A percentile compares a stretch with the other conserved stretches of the same genome.
phyloP scores from a whole-genome alignment of 2,113 vertebrate genomes.

The Heliornis fulica region DNA sequence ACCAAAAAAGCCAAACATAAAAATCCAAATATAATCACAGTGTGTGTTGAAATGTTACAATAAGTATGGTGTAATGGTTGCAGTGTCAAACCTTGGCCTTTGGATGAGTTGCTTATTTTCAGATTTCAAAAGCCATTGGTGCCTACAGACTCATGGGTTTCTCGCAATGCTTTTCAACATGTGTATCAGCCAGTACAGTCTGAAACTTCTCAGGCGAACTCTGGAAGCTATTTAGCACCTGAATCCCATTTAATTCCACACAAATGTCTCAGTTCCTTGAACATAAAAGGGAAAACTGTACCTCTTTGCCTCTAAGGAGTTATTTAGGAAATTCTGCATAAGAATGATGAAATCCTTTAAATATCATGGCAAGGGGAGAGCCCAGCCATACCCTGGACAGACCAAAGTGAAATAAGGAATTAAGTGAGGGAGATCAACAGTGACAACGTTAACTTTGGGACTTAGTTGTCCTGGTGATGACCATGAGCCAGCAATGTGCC shows the following conservation, averaged over 20 bases:
- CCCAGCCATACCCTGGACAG: neutral
- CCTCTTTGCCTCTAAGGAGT: neutral
- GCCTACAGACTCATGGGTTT: neutral
- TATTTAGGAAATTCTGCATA: neutral
- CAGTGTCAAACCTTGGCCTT: neutral
- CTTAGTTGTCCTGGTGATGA: too few relatives aligned
- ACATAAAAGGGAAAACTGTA: neutral
- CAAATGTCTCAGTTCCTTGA: neutral
- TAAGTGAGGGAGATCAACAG: neutral
- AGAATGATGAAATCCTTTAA: neutral
- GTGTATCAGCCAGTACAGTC: neutral
- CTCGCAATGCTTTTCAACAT: neutral
- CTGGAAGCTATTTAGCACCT: conserved; percentile 24
- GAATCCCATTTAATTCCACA: neutral
- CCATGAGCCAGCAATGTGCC: too few relatives aligned
- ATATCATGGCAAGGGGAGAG: neutral
- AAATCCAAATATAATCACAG: neutral
- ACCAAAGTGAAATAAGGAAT: neutral
- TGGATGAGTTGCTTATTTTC: neutral
- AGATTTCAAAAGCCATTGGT: neutral
- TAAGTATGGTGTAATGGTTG: neutral
- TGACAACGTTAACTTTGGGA: neutral
- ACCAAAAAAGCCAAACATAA: neutral
- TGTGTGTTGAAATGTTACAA: neutral
- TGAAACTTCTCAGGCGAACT: neutral